Percentiles rank a stretch among this genome's conserved stretches.
Conservation (phyloP, 2,797 vertebrate genomes). For the Parauchenoglanis punctatus region DNA sequence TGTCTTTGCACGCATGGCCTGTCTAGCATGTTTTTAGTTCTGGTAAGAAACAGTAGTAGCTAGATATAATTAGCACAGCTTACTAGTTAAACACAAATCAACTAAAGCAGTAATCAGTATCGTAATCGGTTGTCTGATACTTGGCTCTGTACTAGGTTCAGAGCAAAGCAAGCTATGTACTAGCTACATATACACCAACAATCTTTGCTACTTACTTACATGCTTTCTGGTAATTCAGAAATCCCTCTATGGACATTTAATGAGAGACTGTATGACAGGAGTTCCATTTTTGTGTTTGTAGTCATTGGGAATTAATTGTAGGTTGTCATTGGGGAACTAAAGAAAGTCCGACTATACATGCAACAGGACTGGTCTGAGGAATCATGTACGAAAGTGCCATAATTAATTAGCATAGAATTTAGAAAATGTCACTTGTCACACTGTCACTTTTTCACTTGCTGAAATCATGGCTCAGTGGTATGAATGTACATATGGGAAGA, state of each 20-base stretch:
- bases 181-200: not conserved
- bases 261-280: not conserved
- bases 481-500: not conserved
- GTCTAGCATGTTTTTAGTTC: not conserved
- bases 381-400: not conserved
- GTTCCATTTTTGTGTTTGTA: not conserved
- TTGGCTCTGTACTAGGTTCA: not conserved
- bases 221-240: not conserved
- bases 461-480: not conserved
- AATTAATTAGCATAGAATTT: not conserved
- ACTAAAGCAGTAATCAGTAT: not conserved
- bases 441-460: not conserved
- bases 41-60: not conserved
- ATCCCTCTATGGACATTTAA: not conserved
- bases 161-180: not conserved
- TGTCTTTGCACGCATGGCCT: no score
- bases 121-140: not conserved
- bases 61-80: not conserved
- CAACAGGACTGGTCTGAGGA: not conserved
- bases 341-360: not conserved
- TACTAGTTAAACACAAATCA: not conserved
- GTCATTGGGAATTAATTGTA: not conserved
- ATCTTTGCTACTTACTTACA: not conserved
- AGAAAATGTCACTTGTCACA: no score
- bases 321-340: not conserved